Evolutionary conservation across 2,797 vertebrate species (phyloP).

Genomic region (Hyperoplus immaculatus): DNA sequence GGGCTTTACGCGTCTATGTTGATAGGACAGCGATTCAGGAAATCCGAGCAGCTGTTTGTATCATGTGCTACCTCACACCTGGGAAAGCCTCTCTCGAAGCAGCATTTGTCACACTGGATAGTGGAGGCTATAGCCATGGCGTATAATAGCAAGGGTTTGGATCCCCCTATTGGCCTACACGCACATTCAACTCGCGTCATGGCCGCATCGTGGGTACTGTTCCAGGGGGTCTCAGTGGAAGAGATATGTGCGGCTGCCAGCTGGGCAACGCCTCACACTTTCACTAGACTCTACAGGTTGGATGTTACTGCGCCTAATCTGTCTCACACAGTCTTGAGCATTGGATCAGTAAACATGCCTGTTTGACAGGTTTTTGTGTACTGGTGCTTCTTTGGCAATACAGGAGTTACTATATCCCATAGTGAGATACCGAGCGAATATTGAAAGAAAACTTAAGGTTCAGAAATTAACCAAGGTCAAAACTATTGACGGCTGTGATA

Average conservation of each 20-base stretch:
- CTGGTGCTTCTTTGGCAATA: conserved; percentile 4
- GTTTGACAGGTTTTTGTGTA: neutral
- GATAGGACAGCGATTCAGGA: neutral
- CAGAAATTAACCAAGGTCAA: conserved; percentile 11
- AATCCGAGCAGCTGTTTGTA: conserved; percentile 1
- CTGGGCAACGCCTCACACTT: neutral
- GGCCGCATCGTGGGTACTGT: neutral
- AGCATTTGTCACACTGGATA: neutral
- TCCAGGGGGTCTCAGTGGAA: neutral
- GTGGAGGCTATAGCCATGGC: neutral
- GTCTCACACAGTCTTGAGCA: neutral
- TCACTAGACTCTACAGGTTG: neutral
- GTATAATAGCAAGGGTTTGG: neutral
- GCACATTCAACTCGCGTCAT: neutral
- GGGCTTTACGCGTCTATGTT: neutral
- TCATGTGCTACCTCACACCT: neutral
- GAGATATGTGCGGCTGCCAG: neutral
- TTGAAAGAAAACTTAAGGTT: conserved; percentile 2
- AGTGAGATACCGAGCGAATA: neutral
- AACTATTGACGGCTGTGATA: no score
- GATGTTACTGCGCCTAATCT: neutral
- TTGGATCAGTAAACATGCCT: neutral
- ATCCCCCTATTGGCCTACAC: neutral
- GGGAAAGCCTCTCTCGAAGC: neutral
- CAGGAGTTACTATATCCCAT: neutral